These are phyloP conservation scores for Macrobrachium nipponense DNA, from an alignment of 1,140 invertebrate species.

Conservation along the genomic window DNA sequence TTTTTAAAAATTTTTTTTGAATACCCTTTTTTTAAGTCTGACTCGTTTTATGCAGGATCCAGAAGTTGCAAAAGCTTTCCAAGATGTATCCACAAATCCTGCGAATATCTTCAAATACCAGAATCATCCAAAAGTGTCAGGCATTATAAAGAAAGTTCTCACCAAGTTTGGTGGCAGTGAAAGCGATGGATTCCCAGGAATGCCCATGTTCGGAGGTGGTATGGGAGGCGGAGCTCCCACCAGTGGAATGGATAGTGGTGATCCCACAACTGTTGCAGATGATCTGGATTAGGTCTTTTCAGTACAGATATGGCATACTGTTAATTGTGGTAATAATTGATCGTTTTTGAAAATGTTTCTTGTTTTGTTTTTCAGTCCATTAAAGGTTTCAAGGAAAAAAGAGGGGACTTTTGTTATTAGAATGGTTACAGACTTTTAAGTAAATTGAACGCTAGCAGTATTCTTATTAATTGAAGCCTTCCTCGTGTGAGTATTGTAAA, in stretches of 20 bases:
- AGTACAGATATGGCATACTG: too few species aligned
- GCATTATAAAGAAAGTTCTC: constrained; percentile 80
- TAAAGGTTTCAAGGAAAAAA: too few species aligned
- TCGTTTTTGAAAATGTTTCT: too few species aligned
- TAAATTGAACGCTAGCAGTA: too few species aligned
- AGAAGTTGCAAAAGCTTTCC: constrained; percentile 82
- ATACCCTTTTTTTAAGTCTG: not conserved
- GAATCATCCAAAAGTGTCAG: constrained; percentile 85
- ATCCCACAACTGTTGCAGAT: not conserved
- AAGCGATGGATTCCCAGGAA: constrained; percentile 61
- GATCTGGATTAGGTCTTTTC: too few species aligned
- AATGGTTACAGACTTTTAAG: too few species aligned
- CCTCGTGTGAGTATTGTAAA: too few species aligned
- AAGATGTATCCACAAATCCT: constrained; percentile 83
- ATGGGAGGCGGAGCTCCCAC: constrained; percentile 60
- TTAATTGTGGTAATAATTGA: too few species aligned
- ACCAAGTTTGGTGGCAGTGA: constrained; percentile 72
- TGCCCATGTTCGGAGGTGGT: constrained; percentile 49
- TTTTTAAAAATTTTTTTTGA: constrained; percentile 2
- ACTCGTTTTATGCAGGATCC: constrained; percentile 76
- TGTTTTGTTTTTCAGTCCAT: too few species aligned
- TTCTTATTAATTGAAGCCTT: too few species aligned
- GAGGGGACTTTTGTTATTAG: too few species aligned
- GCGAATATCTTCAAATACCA: constrained; percentile 87
- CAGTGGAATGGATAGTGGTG: constrained; percentile 62